Evolutionary conservation across 2,113 vertebrate species (phyloP), one percentile per base, ranked within the genome.

Genomic region (Proterorhinus semilunaris): DNA sequence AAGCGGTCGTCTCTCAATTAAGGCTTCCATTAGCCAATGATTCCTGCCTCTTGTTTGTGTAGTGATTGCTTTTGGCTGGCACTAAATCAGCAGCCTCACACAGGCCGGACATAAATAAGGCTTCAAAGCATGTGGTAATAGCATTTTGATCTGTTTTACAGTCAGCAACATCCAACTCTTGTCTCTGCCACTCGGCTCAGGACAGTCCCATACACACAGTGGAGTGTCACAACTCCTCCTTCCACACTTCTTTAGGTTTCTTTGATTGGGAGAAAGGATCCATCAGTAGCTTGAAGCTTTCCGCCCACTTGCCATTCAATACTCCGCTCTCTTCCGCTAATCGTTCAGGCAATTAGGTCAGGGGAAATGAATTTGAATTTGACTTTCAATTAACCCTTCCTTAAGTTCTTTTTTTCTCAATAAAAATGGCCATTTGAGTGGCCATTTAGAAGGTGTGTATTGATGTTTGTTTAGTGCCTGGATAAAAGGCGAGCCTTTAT

Each of bases 11-110:
- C 94, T 92, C 92, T 94, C 94, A 93, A 91, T 95, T 94, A 93
- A 88, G 91, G 89, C 89, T 93, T 97, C 96, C 97, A 99, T 99
- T 99, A 98, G 95, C 88, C 91, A 92, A 96, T 95, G 95, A 95
- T 95, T 95, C 93, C 90, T 92, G 88, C 89, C 90, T 91, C 93
- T 91, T 94, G 92, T 94, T 93, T 94, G 92, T 94, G 93, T 93
- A 94, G 89, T 84, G 91, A 93, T 94, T 93, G 92, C 94, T 89
- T 96, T 96, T 95, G 84, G 75, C 83, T 89, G 87, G 91, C 90
- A 92, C 90, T 98, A 98, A 97, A 98, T 98, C 96, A 98, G 94
- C 55, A 66, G 87, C 82, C 84, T 76, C 72, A 46, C 76, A 49
- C 81, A 75, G 93, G 92, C 93, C 83, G 91, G 91, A 91, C 95